A percentile compares a stretch with the other conserved stretches of the same genome.
These are phyloP conservation scores for Buphagus erythrorhynchus DNA, from an alignment of 2,797 vertebrate genomes.

Conservation along the genomic window DNA sequence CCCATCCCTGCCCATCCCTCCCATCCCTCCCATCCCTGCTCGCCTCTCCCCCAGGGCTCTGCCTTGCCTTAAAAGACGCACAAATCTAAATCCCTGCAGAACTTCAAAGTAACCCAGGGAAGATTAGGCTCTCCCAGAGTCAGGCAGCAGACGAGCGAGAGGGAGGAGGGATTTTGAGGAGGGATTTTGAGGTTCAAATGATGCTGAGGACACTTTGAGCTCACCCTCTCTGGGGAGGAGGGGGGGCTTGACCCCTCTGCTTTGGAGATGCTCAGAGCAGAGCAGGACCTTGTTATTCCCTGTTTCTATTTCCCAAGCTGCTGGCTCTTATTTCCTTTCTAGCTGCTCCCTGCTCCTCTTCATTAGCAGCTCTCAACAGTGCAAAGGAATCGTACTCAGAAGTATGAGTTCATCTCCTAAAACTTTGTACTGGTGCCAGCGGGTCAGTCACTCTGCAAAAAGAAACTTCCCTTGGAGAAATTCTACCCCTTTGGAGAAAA, in stretches of 20 bases:
- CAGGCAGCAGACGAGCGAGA: neutral
- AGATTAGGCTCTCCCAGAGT: conserved; percentile 25
- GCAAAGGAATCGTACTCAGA: conserved; percentile 17
- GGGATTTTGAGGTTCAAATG: neutral
- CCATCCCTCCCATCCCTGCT: too few species aligned
- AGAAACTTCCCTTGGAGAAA: conserved; percentile 70
- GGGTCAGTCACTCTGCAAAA: conserved; percentile 56
- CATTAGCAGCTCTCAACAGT: conserved; percentile 50
- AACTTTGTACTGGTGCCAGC: conserved; percentile 55
- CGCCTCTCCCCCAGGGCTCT: neutral
- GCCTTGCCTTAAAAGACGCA: conserved; percentile 55
- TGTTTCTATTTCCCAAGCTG: neutral
- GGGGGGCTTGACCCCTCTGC: neutral
- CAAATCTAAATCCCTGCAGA: conserved; percentile 54
- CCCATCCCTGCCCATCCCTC: too few species aligned
- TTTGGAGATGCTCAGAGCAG: neutral
- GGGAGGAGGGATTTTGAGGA: neutral
- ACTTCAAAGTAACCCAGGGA: conserved; percentile 22
- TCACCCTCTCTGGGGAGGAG: neutral
- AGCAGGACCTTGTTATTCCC: neutral
- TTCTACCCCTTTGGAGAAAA: conserved; percentile 58
- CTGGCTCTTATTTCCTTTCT: neutral
- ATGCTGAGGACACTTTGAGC: neutral
- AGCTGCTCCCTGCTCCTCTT: conserved; percentile 32
- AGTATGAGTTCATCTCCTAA: conserved; percentile 71